phyloP scores from a whole-genome alignment of 2,888 invertebrate genomes.

The Zonitis immaculata region DNA sequence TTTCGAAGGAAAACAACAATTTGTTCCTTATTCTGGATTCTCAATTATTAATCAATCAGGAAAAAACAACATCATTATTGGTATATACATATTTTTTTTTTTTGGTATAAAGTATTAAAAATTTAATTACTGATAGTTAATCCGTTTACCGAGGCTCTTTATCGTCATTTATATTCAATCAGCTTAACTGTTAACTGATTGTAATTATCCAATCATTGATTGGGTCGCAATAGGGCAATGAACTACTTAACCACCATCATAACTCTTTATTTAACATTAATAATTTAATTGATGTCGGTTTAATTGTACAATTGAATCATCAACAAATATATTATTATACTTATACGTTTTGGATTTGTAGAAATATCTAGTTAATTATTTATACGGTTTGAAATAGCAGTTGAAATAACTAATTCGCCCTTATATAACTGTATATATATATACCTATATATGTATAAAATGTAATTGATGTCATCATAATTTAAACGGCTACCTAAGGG shows the following conservation, averaged over 20 bases:
- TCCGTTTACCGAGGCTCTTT: conserved; percentile 10
- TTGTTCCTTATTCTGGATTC: no score
- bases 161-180: conserved; percentile 31
- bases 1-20: no score
- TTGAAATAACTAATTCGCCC: conserved; percentile 23
- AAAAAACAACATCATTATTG: no score
- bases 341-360: conserved; percentile 4
- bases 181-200: conserved; percentile 29
- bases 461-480: conserved; percentile 33
- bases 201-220: conserved; percentile 34
- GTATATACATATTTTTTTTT: no score
- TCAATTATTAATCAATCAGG: no score
- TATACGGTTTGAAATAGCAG: conserved; percentile 26
- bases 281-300: conserved; percentile 23
- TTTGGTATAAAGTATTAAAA: no score
- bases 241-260: background rate
- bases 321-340: conserved; percentile 3
- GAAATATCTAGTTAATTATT: conserved; percentile 26
- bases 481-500: conserved; percentile 30
- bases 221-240: conserved; percentile 3
- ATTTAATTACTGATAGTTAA: no score
- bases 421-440: no score
- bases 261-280: conserved; percentile 15
- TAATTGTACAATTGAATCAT: conserved; percentile 18
- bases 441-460: conserved; percentile 20